These are phyloP conservation scores for Cottoperca gobio DNA, from an alignment of 2,797 vertebrate species.

Conservation along the genomic window DNA sequence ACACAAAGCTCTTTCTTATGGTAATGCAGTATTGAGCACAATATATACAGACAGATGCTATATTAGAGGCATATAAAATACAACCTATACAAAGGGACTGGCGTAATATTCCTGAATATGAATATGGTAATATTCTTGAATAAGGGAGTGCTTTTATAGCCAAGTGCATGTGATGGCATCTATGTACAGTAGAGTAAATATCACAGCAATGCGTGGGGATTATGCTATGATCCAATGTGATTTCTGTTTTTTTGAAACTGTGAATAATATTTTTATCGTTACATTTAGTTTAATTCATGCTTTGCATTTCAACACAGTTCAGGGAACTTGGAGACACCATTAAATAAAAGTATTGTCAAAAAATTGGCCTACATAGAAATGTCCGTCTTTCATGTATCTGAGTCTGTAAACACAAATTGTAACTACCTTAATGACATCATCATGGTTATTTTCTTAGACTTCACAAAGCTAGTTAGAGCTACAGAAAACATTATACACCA, in stretches of 20 bases:
- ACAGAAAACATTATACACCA: not conserved
- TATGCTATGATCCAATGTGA: not conserved
- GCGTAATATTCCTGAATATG: constrained; percentile 38
- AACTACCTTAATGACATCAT: not conserved
- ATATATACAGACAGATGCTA: constrained; percentile 36
- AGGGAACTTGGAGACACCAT: not conserved
- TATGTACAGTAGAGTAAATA: not conserved
- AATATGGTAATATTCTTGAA: constrained; percentile 34
- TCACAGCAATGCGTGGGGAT: not conserved
- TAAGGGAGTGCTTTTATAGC: not conserved
- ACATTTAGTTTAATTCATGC: not conserved
- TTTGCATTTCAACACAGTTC: not conserved
- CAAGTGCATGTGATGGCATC: constrained; percentile 11
- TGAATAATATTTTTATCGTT: not conserved
- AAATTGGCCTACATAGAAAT: not conserved
- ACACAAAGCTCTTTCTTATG: constrained; percentile 67
- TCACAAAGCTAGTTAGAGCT: not conserved
- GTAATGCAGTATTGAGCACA: constrained; percentile 47
- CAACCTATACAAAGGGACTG: constrained; percentile 39
- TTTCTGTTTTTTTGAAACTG: constrained; percentile 5
- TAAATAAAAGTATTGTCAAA: not conserved
- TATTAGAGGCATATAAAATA: constrained; percentile 45
- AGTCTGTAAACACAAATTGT: too few species aligned
- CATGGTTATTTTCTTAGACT: not conserved
- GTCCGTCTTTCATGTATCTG: too few species aligned